These are phyloP conservation scores for Chlamydotis undulata DNA, from an alignment of 2,113 vertebrate genomes.

Conservation along the genomic window DNA sequence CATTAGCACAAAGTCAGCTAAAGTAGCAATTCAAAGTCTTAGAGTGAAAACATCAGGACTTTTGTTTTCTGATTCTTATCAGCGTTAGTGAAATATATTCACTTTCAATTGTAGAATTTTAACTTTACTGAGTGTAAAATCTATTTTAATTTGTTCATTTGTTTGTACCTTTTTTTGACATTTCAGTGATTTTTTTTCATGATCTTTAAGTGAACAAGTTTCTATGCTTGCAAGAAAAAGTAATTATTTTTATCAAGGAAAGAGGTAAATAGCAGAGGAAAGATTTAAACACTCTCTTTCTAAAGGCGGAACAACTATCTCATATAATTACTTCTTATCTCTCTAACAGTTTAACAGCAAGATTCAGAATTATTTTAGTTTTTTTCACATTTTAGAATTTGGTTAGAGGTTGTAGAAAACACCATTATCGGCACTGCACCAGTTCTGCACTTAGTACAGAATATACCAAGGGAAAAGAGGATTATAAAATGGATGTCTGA, in stretches of 20 bases:
- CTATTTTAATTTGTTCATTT: not conserved
- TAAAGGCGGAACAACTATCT: not conserved
- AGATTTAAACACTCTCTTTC: not conserved
- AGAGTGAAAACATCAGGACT: not conserved
- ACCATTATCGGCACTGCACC: not conserved
- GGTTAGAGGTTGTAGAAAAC: not conserved
- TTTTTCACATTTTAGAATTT: not conserved
- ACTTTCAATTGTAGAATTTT: not conserved
- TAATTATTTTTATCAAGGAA: conserved; percentile 43
- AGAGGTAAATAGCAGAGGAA: not conserved
- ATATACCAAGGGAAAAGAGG: not conserved
- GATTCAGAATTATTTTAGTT: not conserved
- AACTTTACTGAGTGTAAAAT: not conserved
- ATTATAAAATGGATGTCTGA: not conserved
- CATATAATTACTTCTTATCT: not conserved
- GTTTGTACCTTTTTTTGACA: not conserved
- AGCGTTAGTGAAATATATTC: conserved; percentile 11
- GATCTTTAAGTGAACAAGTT: not conserved
- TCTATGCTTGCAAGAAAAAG: not conserved
- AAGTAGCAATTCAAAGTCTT: not conserved
- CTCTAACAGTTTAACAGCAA: conserved; percentile 24
- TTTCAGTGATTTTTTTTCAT: not conserved
- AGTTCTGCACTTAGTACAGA: not conserved
- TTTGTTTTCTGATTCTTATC: not conserved
- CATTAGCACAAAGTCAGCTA: not conserved